These are phyloP conservation scores for Champsocephalus esox DNA, from an alignment of 2,797 vertebrate species.

Conservation along the genomic window DNA sequence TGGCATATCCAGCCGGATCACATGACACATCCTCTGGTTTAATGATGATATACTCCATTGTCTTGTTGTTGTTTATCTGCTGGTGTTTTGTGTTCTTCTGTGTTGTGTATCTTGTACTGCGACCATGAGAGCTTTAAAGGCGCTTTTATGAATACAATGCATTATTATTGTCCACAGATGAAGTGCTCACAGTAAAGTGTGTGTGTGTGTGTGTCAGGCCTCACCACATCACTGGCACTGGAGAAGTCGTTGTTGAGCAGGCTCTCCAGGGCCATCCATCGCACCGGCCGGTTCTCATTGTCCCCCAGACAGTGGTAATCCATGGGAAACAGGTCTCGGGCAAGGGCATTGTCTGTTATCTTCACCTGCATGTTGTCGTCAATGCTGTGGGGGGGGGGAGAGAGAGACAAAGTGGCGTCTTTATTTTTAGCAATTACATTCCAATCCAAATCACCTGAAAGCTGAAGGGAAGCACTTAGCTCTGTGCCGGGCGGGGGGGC, in stretches of 20 bases:
- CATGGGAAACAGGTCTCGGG: constrained; percentile 98
- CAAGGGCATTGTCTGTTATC: constrained; percentile 97
- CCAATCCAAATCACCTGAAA: constrained; percentile 27
- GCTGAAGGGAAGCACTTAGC: not conserved
- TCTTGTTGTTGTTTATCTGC: too few relatives aligned
- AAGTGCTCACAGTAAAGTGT: too few relatives aligned
- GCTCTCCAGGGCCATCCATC: constrained; percentile 99
- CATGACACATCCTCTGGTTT: too few relatives aligned
- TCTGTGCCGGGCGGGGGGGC: constrained; percentile 10
- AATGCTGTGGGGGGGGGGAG: constrained; percentile 83
- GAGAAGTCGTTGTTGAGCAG: constrained; percentile 98
- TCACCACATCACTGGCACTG: constrained; percentile 98
- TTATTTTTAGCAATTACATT: constrained; percentile 28
- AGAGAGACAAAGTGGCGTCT: not conserved
- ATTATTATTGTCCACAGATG: not conserved
- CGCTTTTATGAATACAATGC: too few relatives aligned
- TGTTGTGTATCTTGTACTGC: too few relatives aligned
- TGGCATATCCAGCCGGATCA: too few relatives aligned
- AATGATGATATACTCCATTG: too few relatives aligned
- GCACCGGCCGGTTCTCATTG: constrained; percentile 97
- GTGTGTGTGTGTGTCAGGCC: constrained; percentile 37
- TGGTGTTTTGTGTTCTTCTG: too few relatives aligned
- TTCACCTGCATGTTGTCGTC: constrained; percentile 98
- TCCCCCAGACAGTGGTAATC: constrained; percentile 99
- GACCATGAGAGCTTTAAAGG: too few relatives aligned